Evolutionary conservation across 2,113 vertebrate genomes (phyloP).

Genomic region (Formicarius rufipectus): DNA sequence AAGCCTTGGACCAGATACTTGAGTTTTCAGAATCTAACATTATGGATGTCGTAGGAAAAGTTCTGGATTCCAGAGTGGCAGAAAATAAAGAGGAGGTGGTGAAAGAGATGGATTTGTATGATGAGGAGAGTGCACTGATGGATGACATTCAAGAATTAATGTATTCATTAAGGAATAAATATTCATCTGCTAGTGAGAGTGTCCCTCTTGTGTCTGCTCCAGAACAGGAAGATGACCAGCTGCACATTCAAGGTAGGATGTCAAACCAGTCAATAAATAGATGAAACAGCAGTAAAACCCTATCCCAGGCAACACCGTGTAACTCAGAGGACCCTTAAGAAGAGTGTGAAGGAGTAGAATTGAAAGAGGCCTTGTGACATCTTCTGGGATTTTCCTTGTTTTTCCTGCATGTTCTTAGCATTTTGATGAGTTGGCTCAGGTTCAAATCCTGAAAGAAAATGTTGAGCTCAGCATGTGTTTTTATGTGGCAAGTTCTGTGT

Average conservation of each 20-base stretch:
- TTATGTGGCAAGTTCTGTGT: neutral
- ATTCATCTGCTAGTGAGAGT: constrained; percentile 75
- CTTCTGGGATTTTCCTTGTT: neutral
- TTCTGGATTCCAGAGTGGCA: constrained; percentile 76
- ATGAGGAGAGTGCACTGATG: constrained; percentile 83
- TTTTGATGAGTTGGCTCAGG: neutral
- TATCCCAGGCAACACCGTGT: neutral
- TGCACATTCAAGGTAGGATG: constrained; percentile 46
- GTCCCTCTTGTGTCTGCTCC: constrained; percentile 43
- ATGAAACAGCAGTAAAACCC: neutral
- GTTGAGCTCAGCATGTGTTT: neutral
- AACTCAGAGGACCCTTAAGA: neutral
- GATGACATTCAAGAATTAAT: constrained; percentile 91
- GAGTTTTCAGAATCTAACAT: constrained; percentile 83
- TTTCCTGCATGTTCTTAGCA: neutral
- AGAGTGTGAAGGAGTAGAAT: neutral
- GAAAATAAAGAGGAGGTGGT: constrained; percentile 52
- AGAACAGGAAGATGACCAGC: neutral
- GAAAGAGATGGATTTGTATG: constrained; percentile 66
- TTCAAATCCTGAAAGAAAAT: neutral
- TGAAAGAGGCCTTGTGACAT: neutral
- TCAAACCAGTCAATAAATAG: neutral
- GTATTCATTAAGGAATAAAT: constrained; percentile 85
- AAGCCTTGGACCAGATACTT: constrained; percentile 82
- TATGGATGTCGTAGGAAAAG: constrained; percentile 81